phyloP scores from a whole-genome alignment of 2,113 vertebrate species.

The Ageneiosus marmoratus region DNA sequence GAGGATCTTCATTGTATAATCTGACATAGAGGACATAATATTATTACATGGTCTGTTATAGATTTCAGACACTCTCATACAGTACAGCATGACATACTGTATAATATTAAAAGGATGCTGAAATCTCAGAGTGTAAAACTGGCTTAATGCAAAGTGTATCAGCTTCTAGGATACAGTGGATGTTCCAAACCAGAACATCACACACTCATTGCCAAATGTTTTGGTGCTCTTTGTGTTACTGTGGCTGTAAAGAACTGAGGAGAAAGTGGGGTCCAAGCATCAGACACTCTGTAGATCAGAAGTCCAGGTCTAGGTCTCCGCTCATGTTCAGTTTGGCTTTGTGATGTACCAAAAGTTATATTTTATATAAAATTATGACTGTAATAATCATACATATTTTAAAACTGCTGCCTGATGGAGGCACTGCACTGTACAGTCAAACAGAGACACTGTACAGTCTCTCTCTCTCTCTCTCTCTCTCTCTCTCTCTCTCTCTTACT shows the following conservation, averaged over 20 bases:
- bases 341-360: not conserved
- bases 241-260: not conserved
- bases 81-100: not conserved
- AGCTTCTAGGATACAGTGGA: constrained; percentile 35
- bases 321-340: constrained; percentile 25
- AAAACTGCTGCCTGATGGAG: not conserved
- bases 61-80: not conserved
- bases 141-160: constrained; percentile 49
- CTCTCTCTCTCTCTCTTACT: constrained; percentile 8
- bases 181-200: constrained; percentile 3
- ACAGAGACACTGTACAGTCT: too few species aligned
- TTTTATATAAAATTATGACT: not conserved
- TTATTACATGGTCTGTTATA: too few species aligned
- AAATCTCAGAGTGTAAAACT: not conserved
- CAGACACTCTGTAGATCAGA: constrained; percentile 18
- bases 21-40: not conserved
- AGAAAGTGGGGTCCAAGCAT: constrained; percentile 9
- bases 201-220: constrained; percentile 65
- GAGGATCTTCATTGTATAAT: not conserved
- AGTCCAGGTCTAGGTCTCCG: constrained; percentile 21
- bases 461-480: constrained; percentile 1
- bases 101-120: not conserved
- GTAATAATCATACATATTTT: not conserved
- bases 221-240: constrained; percentile 63
- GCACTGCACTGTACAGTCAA: constrained; percentile 54